phyloP scores from a whole-genome alignment of 2,113 vertebrate genomes.

The Rafetus swinhoei region DNA sequence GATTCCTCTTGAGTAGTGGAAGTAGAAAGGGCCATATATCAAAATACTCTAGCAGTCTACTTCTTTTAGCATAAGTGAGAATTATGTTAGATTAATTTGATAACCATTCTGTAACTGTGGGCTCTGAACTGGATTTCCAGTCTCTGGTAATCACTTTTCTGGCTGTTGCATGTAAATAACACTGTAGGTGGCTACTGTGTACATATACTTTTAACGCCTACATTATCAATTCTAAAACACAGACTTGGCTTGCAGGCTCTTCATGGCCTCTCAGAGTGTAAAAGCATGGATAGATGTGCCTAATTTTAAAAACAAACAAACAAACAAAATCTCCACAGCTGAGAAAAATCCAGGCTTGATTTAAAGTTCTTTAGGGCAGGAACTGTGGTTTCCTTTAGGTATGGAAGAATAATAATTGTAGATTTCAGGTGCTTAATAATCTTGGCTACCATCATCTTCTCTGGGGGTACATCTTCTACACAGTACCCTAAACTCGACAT shows the following conservation, averaged over 20 bases:
- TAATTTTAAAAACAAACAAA: not conserved
- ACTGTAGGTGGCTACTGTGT: not conserved
- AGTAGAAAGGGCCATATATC: not conserved
- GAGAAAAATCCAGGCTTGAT: not conserved
- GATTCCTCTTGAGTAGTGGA: not conserved
- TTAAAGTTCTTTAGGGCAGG: not conserved
- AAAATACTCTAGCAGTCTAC: not conserved
- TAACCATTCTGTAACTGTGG: not conserved
- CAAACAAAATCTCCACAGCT: not conserved
- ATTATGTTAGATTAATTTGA: constrained; percentile 12
- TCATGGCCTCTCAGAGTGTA: not conserved
- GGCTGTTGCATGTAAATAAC: not conserved
- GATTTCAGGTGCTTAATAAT: constrained; percentile 27
- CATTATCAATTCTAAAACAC: not conserved
- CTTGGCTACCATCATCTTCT: constrained; percentile 27
- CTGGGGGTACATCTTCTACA: not conserved
- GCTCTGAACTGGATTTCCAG: constrained; percentile 1
- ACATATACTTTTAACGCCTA: not conserved
- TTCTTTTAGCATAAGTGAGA: constrained; percentile 20
- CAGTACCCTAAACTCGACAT: no score
- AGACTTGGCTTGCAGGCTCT: constrained; percentile 18
- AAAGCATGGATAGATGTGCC: not conserved
- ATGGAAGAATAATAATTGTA: constrained; percentile 29
- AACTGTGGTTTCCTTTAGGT: not conserved
- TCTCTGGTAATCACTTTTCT: constrained; percentile 13